Evolutionary conservation across 1,140 invertebrate species (phyloP).

Genomic region (Coptotermes formosanus): DNA sequence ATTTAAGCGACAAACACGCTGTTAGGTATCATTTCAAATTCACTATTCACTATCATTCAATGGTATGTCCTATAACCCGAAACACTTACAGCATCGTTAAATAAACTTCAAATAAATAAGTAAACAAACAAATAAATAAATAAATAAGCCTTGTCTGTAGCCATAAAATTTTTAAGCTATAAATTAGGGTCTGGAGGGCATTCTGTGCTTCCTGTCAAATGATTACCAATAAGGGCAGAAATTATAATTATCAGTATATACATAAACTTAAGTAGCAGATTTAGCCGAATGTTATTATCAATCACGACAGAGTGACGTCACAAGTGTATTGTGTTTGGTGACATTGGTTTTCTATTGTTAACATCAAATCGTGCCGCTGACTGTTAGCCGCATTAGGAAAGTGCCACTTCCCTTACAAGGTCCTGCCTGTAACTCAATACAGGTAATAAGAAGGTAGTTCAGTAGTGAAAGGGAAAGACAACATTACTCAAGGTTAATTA

Average conservation of each 20-base stretch:
- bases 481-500: not conserved
- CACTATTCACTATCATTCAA: too few species aligned
- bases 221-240: too few species aligned
- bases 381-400: conserved; percentile 1
- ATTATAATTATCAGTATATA: not conserved
- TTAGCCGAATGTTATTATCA: not conserved
- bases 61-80: too few species aligned
- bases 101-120: too few species aligned
- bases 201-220: too few species aligned
- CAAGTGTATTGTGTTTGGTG: not conserved
- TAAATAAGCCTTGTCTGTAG: too few species aligned
- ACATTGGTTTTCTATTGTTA: conserved; percentile 14
- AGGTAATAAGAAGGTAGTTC: not conserved
- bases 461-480: not conserved
- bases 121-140: too few species aligned
- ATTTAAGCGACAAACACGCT: too few species aligned
- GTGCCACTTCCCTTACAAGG: not conserved
- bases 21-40: too few species aligned
- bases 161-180: too few species aligned
- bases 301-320: not conserved
- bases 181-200: too few species aligned
- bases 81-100: too few species aligned
- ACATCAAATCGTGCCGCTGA: not conserved
- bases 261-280: not conserved
- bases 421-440: not conserved